These are phyloP conservation scores for Pyrrhia umbra DNA, from an alignment of 2,888 invertebrate genomes.

Conservation along the genomic window DNA sequence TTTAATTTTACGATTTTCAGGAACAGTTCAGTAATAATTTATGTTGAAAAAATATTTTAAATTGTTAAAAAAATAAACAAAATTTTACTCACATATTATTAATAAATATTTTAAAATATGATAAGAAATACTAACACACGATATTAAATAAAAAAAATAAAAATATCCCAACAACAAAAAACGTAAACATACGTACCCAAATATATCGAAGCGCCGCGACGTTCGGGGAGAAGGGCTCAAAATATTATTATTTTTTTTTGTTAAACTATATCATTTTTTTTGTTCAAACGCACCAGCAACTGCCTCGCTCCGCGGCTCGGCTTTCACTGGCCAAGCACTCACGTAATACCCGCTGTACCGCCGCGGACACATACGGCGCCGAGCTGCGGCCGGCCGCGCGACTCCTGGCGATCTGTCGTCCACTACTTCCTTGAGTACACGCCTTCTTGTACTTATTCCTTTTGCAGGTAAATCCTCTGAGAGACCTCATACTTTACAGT, in stretches of 20 bases:
- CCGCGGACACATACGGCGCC: constrained; percentile 66
- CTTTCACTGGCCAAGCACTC: constrained; percentile 78
- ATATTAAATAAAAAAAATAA: constrained; percentile 12
- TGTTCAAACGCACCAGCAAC: constrained; percentile 55
- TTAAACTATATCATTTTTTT: constrained; percentile 67
- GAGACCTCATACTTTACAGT: too few relatives aligned
- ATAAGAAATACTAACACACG: neutral
- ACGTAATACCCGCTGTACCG: constrained; percentile 74
- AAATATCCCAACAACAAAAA: neutral
- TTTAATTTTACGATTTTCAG: too few relatives aligned
- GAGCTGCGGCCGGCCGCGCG: constrained; percentile 32
- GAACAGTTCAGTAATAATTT: too few relatives aligned
- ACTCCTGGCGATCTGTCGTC: neutral
- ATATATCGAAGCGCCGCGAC: constrained; percentile 56
- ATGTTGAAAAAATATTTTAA: too few relatives aligned
- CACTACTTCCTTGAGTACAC: neutral
- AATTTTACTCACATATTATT: too few relatives aligned
- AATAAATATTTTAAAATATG: too few relatives aligned
- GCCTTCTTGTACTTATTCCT: too few relatives aligned
- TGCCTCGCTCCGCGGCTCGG: constrained; percentile 65
- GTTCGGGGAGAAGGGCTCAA: constrained; percentile 21
- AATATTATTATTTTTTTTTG: constrained; percentile 9
- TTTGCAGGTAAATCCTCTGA: too few relatives aligned
- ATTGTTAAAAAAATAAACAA: too few relatives aligned
- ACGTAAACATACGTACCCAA: constrained; percentile 48